Conservation (phyloP, 2,797 vertebrate species). For the Galago senegalensis region DNA sequence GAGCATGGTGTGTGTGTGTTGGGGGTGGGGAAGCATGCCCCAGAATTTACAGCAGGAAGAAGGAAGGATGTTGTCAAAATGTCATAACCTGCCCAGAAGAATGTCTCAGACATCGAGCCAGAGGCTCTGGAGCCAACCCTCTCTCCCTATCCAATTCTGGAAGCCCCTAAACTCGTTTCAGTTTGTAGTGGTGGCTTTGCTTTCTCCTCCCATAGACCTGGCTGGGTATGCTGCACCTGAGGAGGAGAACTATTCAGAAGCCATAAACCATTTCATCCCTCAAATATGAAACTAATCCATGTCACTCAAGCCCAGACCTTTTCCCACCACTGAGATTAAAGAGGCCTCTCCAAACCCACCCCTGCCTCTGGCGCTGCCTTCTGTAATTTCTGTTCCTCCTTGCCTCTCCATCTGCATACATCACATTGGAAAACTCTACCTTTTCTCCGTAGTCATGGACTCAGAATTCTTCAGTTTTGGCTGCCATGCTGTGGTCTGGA, state of each 20-base stretch:
- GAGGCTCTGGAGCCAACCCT: background rate
- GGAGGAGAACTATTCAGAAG: slow-evolving; percentile 69
- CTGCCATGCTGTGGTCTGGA: background rate
- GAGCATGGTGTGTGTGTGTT: background rate
- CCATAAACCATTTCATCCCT: slow-evolving; percentile 74
- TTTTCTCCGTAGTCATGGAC: slow-evolving; percentile 63
- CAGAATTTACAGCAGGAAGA: background rate
- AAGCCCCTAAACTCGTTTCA: slow-evolving; percentile 39
- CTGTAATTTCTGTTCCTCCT: slow-evolving; percentile 74
- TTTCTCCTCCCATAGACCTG: background rate
- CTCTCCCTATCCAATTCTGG: background rate
- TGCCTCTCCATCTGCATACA: slow-evolving; percentile 74
- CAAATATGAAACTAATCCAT: slow-evolving; percentile 84
- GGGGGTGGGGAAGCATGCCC: background rate
- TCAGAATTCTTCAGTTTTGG: slow-evolving; percentile 11
- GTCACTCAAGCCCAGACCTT: slow-evolving; percentile 83
- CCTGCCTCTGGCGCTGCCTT: slow-evolving; percentile 80
- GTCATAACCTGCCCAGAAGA: slow-evolving; percentile 30
- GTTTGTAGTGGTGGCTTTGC: background rate
- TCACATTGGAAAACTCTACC: slow-evolving; percentile 59
- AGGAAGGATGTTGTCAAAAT: background rate
- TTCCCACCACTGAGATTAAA: slow-evolving; percentile 83
- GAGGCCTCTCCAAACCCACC: slow-evolving; percentile 71
- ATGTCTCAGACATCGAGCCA: background rate
- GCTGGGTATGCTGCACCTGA: slow-evolving; percentile 52